These are phyloP conservation scores for Rhagonycha lutea DNA, from an alignment of 2,888 invertebrate genomes.

Conservation along the genomic window DNA sequence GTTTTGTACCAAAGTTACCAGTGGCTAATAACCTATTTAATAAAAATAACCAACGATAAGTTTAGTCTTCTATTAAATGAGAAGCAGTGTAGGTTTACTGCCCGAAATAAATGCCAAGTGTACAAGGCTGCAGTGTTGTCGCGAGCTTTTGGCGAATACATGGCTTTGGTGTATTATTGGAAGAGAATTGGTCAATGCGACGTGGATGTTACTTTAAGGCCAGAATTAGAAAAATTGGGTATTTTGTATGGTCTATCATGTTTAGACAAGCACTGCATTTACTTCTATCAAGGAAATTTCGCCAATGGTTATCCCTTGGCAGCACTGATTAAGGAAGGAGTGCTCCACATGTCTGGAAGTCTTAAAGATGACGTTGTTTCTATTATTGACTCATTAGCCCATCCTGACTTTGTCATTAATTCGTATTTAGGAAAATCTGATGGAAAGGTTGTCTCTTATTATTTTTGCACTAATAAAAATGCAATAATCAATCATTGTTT, in stretches of 20 bases:
- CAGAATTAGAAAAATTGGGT: conserved; percentile 59
- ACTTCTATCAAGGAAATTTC: conserved; percentile 64
- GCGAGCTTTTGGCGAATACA: conserved; percentile 76
- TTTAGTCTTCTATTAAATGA: conserved; percentile 60
- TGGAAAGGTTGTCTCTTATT: conserved; percentile 66
- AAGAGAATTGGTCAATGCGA: conserved; percentile 53
- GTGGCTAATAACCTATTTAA: conserved; percentile 82
- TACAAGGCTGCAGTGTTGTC: conserved; percentile 77
- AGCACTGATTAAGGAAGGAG: conserved; percentile 65
- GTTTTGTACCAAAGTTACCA: conserved; percentile 74
- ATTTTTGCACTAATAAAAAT: conserved; percentile 71
- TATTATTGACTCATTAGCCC: conserved; percentile 84
- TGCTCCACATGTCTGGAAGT: conserved; percentile 69
- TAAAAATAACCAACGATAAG: conserved; percentile 69
- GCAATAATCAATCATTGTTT: conserved; percentile 46
- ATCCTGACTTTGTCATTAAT: conserved; percentile 87
- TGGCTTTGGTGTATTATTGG: conserved; percentile 60
- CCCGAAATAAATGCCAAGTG: conserved; percentile 81
- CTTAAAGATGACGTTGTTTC: conserved; percentile 77
- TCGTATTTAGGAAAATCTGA: conserved; percentile 85
- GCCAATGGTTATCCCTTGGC: conserved; percentile 55
- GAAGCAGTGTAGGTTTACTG: conserved; percentile 70
- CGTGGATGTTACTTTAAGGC: conserved; percentile 45
- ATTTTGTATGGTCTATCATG: conserved; percentile 63
- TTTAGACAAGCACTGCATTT: conserved; percentile 63